Base-by-base conservation (phyloP, 2,113 vertebrate genomes). In the Perca schrenkii region DNA sequence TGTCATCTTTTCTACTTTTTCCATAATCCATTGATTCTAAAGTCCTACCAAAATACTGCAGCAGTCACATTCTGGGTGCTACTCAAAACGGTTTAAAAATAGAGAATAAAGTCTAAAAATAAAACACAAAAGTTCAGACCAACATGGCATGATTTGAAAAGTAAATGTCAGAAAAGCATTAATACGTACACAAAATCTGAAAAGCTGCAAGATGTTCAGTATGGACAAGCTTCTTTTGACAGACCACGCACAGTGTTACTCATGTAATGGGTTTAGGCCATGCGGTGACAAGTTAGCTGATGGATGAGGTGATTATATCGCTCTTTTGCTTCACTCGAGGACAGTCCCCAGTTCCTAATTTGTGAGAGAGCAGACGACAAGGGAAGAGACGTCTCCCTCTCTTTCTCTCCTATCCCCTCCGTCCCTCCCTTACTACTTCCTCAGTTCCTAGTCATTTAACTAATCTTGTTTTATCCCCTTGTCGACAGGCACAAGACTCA, bases 401-500 rank as follows among this genome's bases (percentile, higher is more conserved):
- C 61, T 82, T 72, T 83, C 56, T 76, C 46, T 68, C n/a, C 47
- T 79, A 25, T 54, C 53, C 70, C 67, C 57, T 66, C 69, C 43
- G 46, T 79, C 60, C 49, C 17, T 73, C 25, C 50, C 62, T 67
- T 58, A 72, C 69, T 68, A 80, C 86, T 75, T 88, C 75, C 73
- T 77, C 87, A 83, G 84, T 91, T 79, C 82, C 88, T 80, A 89
- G 89, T 92, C 91, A 87, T 92, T 94, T 94, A 92, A 90, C 93
- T 90, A 92, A 94, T 93, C 92, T 92, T 86, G 89, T 94, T 86
- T 90, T 86, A 90, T 93, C 87, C 90, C 74, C 89, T 86, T 85
- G 89, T 92, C 86, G 90, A 90, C 90, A 89, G 77, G 77, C 86
- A 4, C 81, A 60, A 76, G 87, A 91, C 82, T 85, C 64, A 7